phyloP scores from a whole-genome alignment of 2,113 vertebrate genomes.

The Tor tambroides region DNA sequence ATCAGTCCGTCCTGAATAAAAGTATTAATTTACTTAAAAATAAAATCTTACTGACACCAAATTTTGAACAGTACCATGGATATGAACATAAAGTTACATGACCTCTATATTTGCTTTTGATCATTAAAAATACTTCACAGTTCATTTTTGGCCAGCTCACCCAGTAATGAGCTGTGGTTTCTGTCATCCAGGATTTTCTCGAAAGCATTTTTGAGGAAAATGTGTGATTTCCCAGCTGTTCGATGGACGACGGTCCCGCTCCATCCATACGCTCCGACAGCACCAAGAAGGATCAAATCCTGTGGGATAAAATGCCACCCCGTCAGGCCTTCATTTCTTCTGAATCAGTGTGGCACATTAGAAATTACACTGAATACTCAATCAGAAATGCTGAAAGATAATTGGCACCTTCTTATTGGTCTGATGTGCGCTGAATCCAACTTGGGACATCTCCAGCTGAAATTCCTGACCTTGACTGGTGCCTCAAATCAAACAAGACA shows the following conservation, averaged over 20 bases:
- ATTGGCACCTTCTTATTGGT: conserved; percentile 75
- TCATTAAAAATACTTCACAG: not conserved
- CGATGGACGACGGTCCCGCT: conserved; percentile 81
- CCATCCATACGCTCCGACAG: conserved; percentile 85
- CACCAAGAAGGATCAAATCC: conserved; percentile 55
- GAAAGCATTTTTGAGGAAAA: conserved; percentile 80
- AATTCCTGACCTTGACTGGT: conserved; percentile 84
- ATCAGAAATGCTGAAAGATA: not conserved
- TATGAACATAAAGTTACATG: not conserved
- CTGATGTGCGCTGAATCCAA: conserved; percentile 85
- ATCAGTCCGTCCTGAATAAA: not conserved
- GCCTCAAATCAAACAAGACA: conserved; percentile 59
- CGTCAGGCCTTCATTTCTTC: not conserved
- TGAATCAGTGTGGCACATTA: not conserved
- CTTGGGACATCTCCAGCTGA: conserved; percentile 88
- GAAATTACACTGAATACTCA: not conserved
- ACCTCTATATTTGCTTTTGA: not conserved
- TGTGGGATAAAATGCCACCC: not conserved
- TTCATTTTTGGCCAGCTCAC: conserved; percentile 66
- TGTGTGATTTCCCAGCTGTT: conserved; percentile 62
- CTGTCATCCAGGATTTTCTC: conserved; percentile 80
- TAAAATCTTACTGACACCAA: not conserved
- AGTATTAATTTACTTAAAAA: not conserved
- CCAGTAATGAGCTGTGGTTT: conserved; percentile 84
- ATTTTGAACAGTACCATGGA: not conserved